Evolutionary conservation across 2,113 vertebrate genomes (phyloP).

Genomic region (Scolopax mira): DNA sequence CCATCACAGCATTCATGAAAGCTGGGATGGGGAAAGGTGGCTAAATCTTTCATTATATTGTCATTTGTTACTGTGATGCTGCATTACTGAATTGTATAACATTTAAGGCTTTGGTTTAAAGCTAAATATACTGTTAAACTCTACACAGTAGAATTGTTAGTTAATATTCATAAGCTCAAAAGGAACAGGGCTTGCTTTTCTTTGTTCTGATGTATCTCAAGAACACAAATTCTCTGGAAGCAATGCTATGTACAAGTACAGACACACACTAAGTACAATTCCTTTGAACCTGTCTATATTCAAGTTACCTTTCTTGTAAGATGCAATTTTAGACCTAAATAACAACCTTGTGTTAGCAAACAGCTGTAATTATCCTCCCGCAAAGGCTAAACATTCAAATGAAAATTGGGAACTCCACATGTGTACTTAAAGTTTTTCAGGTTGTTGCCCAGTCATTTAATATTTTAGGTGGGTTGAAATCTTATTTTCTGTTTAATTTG

Average conservation of each 20-base stretch:
- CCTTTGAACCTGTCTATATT: neutral
- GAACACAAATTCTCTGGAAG: neutral
- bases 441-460: neutral
- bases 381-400: neutral
- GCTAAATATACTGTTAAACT: neutral
- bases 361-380: neutral
- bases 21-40: neutral
- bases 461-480: neutral
- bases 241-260: neutral
- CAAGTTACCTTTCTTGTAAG: neutral
- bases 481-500: neutral
- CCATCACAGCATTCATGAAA: neutral
- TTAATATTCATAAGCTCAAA: neutral
- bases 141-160: neutral
- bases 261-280: neutral
- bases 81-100: neutral
- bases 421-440: neutral
- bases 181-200: neutral
- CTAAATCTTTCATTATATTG: neutral
- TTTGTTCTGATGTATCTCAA: neutral
- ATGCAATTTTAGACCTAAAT: neutral
- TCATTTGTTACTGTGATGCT: neutral
- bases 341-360: neutral
- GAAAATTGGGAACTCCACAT: fast-evolving
- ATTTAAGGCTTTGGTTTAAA: neutral